phyloP scores from a whole-genome alignment of 2,113 vertebrate species.

The Atlantisia rogersi region DNA sequence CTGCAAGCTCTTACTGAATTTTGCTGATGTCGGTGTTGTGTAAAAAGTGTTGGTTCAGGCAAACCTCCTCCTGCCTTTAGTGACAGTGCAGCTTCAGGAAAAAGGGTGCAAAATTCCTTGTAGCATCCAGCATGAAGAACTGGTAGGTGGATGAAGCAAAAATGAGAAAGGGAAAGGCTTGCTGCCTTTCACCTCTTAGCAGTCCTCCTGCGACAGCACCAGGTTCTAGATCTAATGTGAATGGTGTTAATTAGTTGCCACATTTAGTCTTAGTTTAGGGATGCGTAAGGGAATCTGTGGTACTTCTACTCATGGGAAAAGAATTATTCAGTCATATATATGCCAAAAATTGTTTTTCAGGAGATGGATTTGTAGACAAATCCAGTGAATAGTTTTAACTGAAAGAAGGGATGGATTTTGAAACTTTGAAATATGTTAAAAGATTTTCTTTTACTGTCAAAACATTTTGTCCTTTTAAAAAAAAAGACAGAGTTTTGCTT shows the following conservation, averaged over 20 bases:
- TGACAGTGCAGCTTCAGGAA: not conserved
- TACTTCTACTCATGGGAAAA: not conserved
- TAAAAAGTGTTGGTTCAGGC: too few relatives aligned
- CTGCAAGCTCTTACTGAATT: not conserved
- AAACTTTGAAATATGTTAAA: not conserved
- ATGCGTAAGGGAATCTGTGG: not conserved
- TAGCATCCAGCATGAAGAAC: not conserved
- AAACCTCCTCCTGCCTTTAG: not conserved
- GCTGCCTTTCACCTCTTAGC: not conserved
- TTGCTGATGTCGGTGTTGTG: not conserved
- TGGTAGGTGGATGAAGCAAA: not conserved
- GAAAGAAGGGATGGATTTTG: not conserved
- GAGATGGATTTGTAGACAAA: not conserved
- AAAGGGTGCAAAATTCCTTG: not conserved
- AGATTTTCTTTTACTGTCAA: fast-evolving
- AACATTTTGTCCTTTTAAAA: not conserved
- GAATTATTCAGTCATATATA: not conserved
- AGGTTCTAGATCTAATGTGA: not conserved
- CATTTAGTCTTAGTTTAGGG: not conserved
- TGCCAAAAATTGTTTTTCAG: not conserved
- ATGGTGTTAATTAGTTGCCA: not conserved
- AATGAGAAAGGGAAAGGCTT: not conserved
- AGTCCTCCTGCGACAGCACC: fast-evolving
- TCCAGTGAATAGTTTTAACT: not conserved
- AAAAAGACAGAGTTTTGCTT: fast-evolving